Base-by-base conservation (phyloP, 2,797 vertebrate genomes). In the Spondyliosoma cantharus region DNA sequence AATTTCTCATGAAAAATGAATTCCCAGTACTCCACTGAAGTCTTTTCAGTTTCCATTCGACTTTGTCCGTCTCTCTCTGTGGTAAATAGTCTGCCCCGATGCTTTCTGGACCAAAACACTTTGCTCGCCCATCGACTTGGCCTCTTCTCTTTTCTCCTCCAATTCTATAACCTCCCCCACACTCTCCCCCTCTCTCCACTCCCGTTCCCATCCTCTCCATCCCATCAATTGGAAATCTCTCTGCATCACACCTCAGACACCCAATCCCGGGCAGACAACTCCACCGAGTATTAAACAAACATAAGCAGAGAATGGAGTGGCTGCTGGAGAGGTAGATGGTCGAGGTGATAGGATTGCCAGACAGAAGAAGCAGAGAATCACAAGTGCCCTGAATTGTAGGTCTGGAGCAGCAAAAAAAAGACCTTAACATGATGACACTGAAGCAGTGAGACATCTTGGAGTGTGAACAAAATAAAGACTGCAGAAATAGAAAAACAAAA, bases 251-350 rank as follows among this genome's bases (percentile, higher is more conserved):
- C 78, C 86, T 87, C 88, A 91, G 88, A 92, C 89, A 89, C 71
- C 92, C 90, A 92, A 90, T 92, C 91, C 87, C 59, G 71, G 81
- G 54, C 88, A 85, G 85, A 89, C 89, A 91, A 92, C 84, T 93
- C 94, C 94, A 90, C 86, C 50, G 92, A 93, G 94, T 94, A 95
- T 95, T 95, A 95, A 95, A 94, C 94, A 94, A 95, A 95, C 94
- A 95, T 94, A 92, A 94, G 90, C 89, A 86, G 90, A 92, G 92
- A 89, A 93, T 94, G 91, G 92, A 92, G 91, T 91, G 90, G 86
- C 87, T 85, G 86, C 90, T 84, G 85, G 83, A 90, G 92, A 90
- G 93, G 82, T 67, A 91, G 93, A 95, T 92, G 89, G 88, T 82
- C 68, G 50, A 78, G 82, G 58, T 81, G 93, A 94, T 94, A 93